Evolutionary conservation across 2,888 invertebrate species (phyloP).

Genomic region (Caenorhabditis sulstoni): DNA sequence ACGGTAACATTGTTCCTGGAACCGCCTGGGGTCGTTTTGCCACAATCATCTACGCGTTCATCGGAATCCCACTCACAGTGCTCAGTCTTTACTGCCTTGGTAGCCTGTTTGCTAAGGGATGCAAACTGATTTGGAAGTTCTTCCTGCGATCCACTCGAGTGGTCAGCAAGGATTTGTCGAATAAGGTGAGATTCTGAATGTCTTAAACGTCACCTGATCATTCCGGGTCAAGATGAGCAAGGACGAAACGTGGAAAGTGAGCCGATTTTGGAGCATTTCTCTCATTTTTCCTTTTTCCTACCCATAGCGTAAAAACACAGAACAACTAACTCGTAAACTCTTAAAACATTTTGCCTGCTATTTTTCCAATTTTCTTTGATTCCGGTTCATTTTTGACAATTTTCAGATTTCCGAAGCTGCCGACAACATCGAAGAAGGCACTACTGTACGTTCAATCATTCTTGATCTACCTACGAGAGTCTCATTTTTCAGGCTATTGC

Average conservation of each 20-base stretch:
- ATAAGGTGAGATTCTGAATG: conserved; percentile 61
- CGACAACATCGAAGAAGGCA: conserved; percentile 56
- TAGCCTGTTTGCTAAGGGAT: conserved; percentile 73
- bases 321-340: too few relatives aligned
- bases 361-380: neutral
- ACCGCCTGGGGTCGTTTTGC: conserved; percentile 75
- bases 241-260: neutral
- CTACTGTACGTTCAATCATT: conserved; percentile 10
- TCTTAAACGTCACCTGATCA: neutral
- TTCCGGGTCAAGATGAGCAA: neutral
- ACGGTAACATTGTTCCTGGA: conserved; percentile 77
- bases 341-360: neutral
- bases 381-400: neutral
- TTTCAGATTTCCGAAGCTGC: conserved; percentile 53
- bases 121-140: conserved; percentile 69
- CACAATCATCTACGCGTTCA: conserved; percentile 78
- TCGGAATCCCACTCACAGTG: conserved; percentile 78
- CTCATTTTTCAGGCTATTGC: conserved; percentile 31
- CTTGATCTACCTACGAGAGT: neutral
- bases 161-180: conserved; percentile 75
- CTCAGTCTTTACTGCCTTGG: conserved; percentile 76
- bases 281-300: too few relatives aligned
- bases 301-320: too few relatives aligned
- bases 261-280: neutral
- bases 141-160: conserved; percentile 65